Base-by-base conservation (phyloP, 2,797 vertebrate genomes). In the Rhadinocentrus ornatus region DNA sequence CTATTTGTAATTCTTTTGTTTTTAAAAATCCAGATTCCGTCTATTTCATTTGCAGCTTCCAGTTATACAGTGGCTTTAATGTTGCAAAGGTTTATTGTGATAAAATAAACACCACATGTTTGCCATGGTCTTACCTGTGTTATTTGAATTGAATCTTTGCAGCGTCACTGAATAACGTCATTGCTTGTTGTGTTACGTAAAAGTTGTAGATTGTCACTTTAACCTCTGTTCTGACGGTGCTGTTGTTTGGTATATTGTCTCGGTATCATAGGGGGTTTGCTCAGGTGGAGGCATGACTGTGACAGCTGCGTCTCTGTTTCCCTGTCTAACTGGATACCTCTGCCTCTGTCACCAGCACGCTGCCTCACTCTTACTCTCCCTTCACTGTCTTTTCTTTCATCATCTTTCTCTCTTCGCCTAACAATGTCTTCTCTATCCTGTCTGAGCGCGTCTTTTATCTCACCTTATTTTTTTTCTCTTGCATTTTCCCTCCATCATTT, bases 311-410 rank as follows among this genome's bases (percentile, higher is more conserved):
- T 71, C 61, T 58, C 63, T 66, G 32, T 81, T 62, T 80, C 56
- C 73, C 52, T 72, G 71, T 76, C 79, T 78, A 74, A 66, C 77
- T 86, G 75, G 78, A 85, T 53, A 57, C 75, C 63, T 84, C 71
- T 64, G 76, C 71, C 62, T 81, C 39, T 41, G 71, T 74, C 72
- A 73, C 72, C 76, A 74, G 75, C 75, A 85, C 80, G 46, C 80
- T 66, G 71, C 79, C 80, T 82, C 76, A 55, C 71, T 77, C 80
- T 71, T 75, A 31, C 55, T 58, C 71, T 50, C 53, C 66, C 52
- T 39, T 69, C 50, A 55, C 58, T 58, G 59, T 77, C 34, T 64
- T 65, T 55, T 50, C 69, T 69, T n/a, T 69, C 66, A 41, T 76
- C 46, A 34, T 48, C 65, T 71, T 12, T 67, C 67, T 35, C 62